Percentiles rank a stretch among this genome's conserved stretches.
These are phyloP conservation scores for Forpus xanthops DNA, from an alignment of 2,797 vertebrate genomes.

Conservation along the genomic window DNA sequence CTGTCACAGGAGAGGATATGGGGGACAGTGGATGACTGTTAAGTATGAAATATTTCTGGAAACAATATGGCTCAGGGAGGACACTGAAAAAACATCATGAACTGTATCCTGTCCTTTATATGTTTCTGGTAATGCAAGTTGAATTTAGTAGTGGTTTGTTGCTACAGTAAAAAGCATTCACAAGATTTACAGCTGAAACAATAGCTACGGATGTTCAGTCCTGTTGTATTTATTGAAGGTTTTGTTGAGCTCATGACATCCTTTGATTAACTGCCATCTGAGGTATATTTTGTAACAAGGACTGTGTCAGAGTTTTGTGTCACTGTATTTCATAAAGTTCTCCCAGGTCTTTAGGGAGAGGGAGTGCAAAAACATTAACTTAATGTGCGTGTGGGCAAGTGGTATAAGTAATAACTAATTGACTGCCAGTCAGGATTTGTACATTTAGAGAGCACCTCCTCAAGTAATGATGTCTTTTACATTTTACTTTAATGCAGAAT, in stretches of 20 bases:
- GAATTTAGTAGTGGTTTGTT: slow-evolving; percentile 67
- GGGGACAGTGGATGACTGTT: neutral
- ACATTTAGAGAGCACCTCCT: slow-evolving; percentile 37
- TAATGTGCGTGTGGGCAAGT: slow-evolving; percentile 55
- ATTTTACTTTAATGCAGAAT: neutral
- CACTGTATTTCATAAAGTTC: slow-evolving; percentile 65
- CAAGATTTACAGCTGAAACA: slow-evolving; percentile 70
- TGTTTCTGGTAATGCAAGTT: slow-evolving; percentile 40
- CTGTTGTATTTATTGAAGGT: slow-evolving; percentile 59
- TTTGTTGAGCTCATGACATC: slow-evolving; percentile 71
- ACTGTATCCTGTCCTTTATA: slow-evolving; percentile 9
- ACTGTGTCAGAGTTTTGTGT: slow-evolving; percentile 52
- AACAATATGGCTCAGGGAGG: slow-evolving; percentile 25
- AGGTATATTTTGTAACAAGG: slow-evolving; percentile 66
- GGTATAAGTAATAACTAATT: slow-evolving; percentile 61
- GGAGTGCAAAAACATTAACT: slow-evolving; percentile 62
- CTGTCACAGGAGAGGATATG: neutral
- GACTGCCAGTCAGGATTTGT: slow-evolving; percentile 54
- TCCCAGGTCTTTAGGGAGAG: slow-evolving; percentile 51
- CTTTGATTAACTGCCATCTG: slow-evolving; percentile 72
- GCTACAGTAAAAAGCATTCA: slow-evolving; percentile 59
- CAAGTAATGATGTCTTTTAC: slow-evolving; percentile 25
- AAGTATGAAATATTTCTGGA: slow-evolving; percentile 34
- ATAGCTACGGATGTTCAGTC: slow-evolving; percentile 43
- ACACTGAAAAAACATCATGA: slow-evolving; percentile 17